Evolutionary conservation across 2,888 invertebrate genomes (phyloP).

Genomic region (Dynastes maya): DNA sequence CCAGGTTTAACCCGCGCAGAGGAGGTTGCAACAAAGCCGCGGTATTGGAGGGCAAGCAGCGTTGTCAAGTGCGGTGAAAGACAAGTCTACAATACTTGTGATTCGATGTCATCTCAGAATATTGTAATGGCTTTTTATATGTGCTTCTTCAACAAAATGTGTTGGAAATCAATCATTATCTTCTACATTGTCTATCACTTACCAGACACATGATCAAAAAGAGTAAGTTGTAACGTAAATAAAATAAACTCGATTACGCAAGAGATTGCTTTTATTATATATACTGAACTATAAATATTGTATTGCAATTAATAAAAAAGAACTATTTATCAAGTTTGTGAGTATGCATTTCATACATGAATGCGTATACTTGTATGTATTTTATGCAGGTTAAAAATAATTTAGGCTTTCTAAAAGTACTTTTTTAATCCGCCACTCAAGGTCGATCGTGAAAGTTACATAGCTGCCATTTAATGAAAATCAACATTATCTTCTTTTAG

Average conservation of each 20-base stretch:
- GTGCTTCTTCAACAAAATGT: conserved; percentile 57
- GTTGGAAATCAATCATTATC: conserved; percentile 46
- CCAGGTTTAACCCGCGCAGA: conserved; percentile 55
- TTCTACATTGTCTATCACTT: conserved; percentile 55
- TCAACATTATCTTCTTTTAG: conserved; percentile 24
- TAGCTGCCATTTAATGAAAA: conserved; percentile 49
- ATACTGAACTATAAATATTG: conserved; percentile 4
- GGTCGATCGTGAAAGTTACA: conserved; percentile 64
- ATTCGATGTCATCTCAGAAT: conserved; percentile 49
- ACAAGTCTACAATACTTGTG: conserved; percentile 49
- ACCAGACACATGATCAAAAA: conserved; percentile 58
- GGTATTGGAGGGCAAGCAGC: conserved; percentile 60
- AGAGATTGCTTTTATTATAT: conserved; percentile 28
- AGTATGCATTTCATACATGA: not conserved
- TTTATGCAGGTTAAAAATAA: conserved; percentile 33
- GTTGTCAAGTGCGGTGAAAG: conserved; percentile 62
- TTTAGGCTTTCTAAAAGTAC: conserved; percentile 57
- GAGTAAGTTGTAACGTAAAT: conserved; percentile 49
- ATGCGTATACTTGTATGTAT: not conserved
- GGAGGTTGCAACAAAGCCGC: conserved; percentile 53
- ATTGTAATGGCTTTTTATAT: conserved; percentile 60
- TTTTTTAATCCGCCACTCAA: conserved; percentile 58
- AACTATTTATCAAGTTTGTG: not conserved
- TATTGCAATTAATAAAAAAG: not conserved
- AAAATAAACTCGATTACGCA: conserved; percentile 37